Evolutionary conservation across 92 coral and sea anemone genomes (phyloP).

Genomic region (Porites lobata): DNA sequence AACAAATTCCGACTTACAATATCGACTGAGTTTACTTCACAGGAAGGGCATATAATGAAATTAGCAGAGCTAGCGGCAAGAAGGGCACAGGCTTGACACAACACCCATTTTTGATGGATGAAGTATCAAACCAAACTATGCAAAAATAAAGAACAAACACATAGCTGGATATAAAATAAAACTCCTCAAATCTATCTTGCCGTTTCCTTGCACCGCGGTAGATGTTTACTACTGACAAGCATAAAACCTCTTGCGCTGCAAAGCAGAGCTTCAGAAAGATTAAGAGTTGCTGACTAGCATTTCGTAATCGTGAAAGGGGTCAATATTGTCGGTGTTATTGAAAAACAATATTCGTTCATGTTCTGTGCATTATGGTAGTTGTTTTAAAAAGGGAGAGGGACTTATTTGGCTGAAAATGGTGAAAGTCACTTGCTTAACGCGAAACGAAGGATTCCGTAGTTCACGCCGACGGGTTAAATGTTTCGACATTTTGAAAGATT

Average conservation of each 20-base stretch:
- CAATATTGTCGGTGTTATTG: background rate
- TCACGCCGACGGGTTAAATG: constrained; percentile 8
- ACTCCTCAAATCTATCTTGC: background rate
- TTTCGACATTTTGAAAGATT: constrained; percentile 49
- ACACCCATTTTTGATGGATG: constrained; percentile 64
- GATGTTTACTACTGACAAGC: constrained; percentile 1
- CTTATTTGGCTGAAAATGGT: background rate
- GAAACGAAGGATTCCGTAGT: background rate
- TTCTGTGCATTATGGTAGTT: constrained; percentile 18
- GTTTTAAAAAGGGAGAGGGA: background rate
- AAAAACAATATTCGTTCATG: constrained; percentile 8
- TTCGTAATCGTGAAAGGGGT: background rate
- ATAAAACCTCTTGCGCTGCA: background rate
- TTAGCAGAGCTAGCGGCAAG: constrained; percentile 19
- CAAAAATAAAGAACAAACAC: constrained; percentile 47
- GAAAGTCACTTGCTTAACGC: background rate
- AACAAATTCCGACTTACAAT: background rate
- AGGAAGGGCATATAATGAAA: constrained; percentile 20
- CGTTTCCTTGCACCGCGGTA: background rate
- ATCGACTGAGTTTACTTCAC: background rate
- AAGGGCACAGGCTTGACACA: constrained; percentile 37
- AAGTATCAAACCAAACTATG: constrained; percentile 71
- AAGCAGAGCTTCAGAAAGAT: constrained; percentile 40
- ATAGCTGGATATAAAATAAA: background rate
- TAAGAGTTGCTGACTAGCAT: constrained; percentile 11